Evolutionary conservation across 2,113 vertebrate species (phyloP), one percentile per base, ranked within the genome.

Genomic region (Anarrhichthys ocellatus): DNA sequence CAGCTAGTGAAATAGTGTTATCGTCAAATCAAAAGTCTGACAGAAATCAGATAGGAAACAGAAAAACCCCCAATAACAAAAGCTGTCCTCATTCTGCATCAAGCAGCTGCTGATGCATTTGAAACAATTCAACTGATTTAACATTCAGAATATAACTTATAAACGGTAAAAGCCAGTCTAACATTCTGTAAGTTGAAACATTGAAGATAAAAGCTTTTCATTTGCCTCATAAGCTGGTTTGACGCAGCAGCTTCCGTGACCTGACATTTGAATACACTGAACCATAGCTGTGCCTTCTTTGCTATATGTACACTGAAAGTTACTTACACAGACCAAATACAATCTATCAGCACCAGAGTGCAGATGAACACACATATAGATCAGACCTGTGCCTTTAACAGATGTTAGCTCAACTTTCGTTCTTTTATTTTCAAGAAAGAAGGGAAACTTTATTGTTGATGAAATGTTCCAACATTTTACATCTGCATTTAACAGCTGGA

Each of bases 351-450:
- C 56, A 73, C 11, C 56, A 46, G 69, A 64, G 46, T 78, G 27
- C 54, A 80, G 67, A 75, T 68, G 46, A 74, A 52, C 8, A 2
- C 36, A 34, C 20, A 10, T 9, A 24, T 36, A 58, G n/a, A 87
- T 78, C 64, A 73, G 59, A 17, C 52, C 38, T 65, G 73, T 81
- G 72, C 84, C 76, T 81, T 82, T 40, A 62, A 32, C 67, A 68
- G 40, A 59, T 5, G 8, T 50, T n/a, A 63, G 8, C 46, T 38
- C 9, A 38, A 34, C 9, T 8, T 18, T 67, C 27, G 14, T 71
- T 70, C 27, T 32, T 63, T 17, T 59, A 20, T 65, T 44, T 36
- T 2, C 38, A 9, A 32, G 17, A 42, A 29, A 70, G 24, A 67
- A 27, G 20, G 9, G 0, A 75, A 24, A 61, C 40, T 20, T 74